Conservation (phyloP, 2,797 vertebrate genomes). For the Characodon lateralis region DNA sequence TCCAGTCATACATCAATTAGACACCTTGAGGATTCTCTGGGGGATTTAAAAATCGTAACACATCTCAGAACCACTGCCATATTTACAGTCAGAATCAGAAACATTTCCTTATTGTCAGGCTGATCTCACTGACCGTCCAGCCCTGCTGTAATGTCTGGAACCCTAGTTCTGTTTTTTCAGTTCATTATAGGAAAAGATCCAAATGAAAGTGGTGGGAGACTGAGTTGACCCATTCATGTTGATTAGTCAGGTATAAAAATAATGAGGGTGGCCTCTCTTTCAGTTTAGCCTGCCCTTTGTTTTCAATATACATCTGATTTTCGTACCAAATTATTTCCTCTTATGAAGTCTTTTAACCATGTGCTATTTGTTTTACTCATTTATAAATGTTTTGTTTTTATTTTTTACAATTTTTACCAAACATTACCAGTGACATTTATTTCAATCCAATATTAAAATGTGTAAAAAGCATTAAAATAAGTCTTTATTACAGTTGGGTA, state of each 20-base stretch:
- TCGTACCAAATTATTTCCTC: conserved; percentile 19
- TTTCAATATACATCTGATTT: conserved; percentile 10
- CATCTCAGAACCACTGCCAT: conserved; percentile 21
- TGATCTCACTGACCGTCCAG: conserved; percentile 10
- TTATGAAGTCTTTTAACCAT: not conserved
- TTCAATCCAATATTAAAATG: not conserved
- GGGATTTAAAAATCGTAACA: conserved; percentile 47
- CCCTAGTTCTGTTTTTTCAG: conserved; percentile 22
- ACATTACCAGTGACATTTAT: not conserved
- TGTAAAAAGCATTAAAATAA: not conserved
- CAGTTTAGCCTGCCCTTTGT: conserved; percentile 30
- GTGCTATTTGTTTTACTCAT: not conserved
- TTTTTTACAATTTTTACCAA: not conserved
- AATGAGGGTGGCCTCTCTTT: conserved; percentile 55
- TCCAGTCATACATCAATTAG: conserved; percentile 43
- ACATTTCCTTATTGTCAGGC: conserved; percentile 22
- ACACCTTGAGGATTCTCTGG: conserved; percentile 37
- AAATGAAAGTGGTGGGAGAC: conserved; percentile 23
- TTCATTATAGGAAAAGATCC: conserved; percentile 13
- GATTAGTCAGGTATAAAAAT: conserved; percentile 79
- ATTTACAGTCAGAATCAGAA: conserved; percentile 38
- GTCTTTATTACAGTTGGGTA: too few relatives aligned
- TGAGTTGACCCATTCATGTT: conserved; percentile 60
- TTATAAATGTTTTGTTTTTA: not conserved
- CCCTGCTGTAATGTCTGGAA: not conserved